phyloP scores from a whole-genome alignment of 2,797 vertebrate genomes.

The Sardinella longiceps region DNA sequence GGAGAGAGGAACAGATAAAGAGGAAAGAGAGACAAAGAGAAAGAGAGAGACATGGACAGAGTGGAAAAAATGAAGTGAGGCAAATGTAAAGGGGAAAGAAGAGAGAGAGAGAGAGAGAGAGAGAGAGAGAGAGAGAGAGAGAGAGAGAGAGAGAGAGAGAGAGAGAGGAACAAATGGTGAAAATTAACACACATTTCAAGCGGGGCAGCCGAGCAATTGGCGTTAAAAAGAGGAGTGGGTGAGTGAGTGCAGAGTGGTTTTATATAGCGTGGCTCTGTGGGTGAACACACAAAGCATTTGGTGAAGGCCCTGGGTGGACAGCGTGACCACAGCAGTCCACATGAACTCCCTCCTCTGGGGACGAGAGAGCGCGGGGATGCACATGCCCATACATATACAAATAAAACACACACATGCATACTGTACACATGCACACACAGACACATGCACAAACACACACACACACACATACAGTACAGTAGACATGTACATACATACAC shows the following conservation, averaged over 20 bases:
- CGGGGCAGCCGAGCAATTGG: neutral
- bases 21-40: neutral
- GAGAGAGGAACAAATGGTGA: neutral
- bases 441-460: neutral
- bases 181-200: neutral
- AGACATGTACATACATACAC: too few species aligned
- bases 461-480: too few species aligned
- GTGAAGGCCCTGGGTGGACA: neutral
- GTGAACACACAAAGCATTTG: neutral
- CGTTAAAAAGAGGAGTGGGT: neutral
- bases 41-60: neutral
- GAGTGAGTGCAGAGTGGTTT: neutral
- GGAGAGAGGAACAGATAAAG: neutral
- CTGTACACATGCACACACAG: neutral
- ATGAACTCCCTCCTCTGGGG: neutral
- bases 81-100: neutral
- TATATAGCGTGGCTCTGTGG: neutral
- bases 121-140: neutral
- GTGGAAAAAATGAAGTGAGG: neutral
- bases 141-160: neutral
- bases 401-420: neutral
- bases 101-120: neutral
- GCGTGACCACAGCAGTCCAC: too few species aligned
- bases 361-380: neutral
- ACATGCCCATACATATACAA: neutral